phyloP scores from a whole-genome alignment of 1,140 invertebrate species.

The Drepana arcuata region DNA sequence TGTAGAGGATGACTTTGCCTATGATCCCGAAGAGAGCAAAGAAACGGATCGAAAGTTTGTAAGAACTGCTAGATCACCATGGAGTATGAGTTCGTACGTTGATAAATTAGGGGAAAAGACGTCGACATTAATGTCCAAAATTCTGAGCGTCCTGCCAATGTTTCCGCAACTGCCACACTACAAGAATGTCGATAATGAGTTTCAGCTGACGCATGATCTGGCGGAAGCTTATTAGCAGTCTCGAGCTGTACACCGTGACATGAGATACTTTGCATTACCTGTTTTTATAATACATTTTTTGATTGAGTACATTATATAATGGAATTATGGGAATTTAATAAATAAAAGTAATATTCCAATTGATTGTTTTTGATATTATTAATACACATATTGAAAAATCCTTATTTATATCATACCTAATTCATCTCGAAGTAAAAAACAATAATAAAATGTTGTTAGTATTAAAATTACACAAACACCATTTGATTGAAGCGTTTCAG shows the following conservation, averaged over 20 bases:
- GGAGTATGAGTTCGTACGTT: slow-evolving; percentile 19
- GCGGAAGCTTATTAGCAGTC: no score
- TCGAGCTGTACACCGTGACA: neutral
- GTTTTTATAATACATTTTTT: neutral
- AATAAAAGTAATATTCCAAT: no score
- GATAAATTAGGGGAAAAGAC: slow-evolving; percentile 30
- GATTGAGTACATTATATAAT: neutral
- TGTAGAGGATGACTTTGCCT: slow-evolving; percentile 17
- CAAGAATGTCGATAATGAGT: neutral
- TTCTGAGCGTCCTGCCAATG: slow-evolving; percentile 32
- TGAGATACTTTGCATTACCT: neutral
- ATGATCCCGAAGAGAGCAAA: slow-evolving; percentile 28
- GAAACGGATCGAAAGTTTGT: slow-evolving; percentile 16
- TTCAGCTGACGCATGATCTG: no score
- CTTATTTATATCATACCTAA: no score
- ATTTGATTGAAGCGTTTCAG: no score
- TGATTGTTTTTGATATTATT: no score
- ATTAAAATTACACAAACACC: no score
- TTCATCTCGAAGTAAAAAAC: no score
- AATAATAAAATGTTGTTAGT: no score
- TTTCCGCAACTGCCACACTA: slow-evolving; percentile 28
- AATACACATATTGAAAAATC: no score
- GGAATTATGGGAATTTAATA: neutral
- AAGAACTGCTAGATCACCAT: slow-evolving; percentile 30
- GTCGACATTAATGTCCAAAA: slow-evolving; percentile 21